Percentiles rank a stretch among this genome's conserved stretches.
These are phyloP conservation scores for Antrozous pallidus DNA, from an alignment of 2,797 vertebrate genomes.

Conservation along the genomic window DNA sequence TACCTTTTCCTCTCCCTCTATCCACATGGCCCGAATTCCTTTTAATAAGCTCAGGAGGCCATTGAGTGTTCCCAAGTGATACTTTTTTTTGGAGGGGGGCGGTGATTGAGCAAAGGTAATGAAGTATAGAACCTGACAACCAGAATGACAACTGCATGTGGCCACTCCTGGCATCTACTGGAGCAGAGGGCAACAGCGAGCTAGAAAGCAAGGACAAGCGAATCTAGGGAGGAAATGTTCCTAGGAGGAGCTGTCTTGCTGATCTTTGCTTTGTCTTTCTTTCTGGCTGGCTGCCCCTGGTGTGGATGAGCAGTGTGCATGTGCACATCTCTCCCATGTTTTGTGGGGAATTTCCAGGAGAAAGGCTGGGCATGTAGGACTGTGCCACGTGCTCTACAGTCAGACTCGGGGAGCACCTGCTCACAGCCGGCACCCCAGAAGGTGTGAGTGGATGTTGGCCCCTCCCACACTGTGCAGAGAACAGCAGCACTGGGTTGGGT, in stretches of 20 bases:
- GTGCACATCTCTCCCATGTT: accelerated
- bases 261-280: background rate
- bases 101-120: background rate
- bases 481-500: background rate
- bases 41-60: background rate
- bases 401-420: accelerated
- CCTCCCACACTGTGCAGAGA: background rate
- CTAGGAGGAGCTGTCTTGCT: background rate
- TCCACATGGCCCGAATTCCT: background rate
- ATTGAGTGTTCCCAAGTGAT: background rate
- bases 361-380: background rate
- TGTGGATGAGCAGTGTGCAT: no score
- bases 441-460: background rate
- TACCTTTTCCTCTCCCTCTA: background rate
- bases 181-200: background rate
- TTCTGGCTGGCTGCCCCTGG: background rate
- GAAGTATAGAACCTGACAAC: background rate
- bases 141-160: no score
- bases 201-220: background rate
- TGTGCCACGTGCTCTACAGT: accelerated
- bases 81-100: background rate
- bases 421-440: accelerated
- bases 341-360: background rate
- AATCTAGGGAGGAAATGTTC: background rate
- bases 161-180: background rate